Conservation (phyloP, 53 echinoderm and acorn worm genomes). For the Holothuria leucospilota region DNA sequence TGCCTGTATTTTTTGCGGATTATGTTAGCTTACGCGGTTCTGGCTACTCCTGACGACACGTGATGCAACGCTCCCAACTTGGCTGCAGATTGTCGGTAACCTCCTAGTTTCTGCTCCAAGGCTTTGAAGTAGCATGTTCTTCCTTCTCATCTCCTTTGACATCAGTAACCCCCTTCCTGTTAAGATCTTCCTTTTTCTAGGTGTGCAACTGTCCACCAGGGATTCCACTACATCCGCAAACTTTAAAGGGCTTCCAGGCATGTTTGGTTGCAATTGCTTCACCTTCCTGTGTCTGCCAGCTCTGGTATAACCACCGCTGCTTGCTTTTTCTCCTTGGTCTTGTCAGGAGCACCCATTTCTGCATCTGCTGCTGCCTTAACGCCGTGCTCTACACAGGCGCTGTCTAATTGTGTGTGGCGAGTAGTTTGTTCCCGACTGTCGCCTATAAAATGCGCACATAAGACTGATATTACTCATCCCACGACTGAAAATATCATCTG, state of each 20-base stretch:
- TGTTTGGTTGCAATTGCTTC: neutral
- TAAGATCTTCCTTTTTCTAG: conserved; percentile 13
- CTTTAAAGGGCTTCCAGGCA: conserved; percentile 29
- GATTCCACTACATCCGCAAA: conserved; percentile 17
- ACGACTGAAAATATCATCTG: conserved; percentile 40
- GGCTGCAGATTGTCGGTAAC: neutral
- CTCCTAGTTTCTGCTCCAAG: neutral
- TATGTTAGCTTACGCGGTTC: conserved; percentile 34
- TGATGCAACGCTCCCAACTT: neutral
- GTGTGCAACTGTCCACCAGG: neutral
- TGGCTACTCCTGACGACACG: conserved; percentile 8
- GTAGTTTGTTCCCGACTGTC: too few relatives aligned
- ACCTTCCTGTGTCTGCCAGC: neutral
- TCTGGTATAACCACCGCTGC: neutral
- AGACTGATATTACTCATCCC: too few relatives aligned
- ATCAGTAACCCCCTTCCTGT: conserved; percentile 1
- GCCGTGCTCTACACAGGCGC: too few relatives aligned
- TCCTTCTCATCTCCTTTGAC: neutral
- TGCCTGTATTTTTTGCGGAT: conserved; percentile 28
- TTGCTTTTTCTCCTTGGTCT: neutral
- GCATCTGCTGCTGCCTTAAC: too few relatives aligned
- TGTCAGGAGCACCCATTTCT: conserved; percentile 53
- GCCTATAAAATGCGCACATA: too few relatives aligned
- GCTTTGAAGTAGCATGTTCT: neutral
- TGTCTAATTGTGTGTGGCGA: too few relatives aligned